These are phyloP conservation scores for Drosophila sechellia DNA, from an alignment of 1,140 invertebrate species.

Conservation along the genomic window DNA sequence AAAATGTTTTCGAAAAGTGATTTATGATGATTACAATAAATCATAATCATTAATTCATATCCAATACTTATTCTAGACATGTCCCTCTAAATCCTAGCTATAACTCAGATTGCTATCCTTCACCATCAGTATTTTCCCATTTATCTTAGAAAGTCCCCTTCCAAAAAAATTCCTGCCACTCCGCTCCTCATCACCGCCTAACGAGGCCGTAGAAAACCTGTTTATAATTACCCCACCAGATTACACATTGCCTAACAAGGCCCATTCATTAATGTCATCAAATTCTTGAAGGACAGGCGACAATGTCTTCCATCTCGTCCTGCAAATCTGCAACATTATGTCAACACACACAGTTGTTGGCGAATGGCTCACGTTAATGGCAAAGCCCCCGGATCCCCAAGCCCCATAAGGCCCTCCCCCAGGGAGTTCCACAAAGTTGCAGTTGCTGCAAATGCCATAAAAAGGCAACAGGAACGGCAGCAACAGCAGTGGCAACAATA, in stretches of 20 bases:
- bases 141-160: slow-evolving; percentile 15
- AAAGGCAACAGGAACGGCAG: slow-evolving; percentile 50
- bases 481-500: slow-evolving; percentile 44
- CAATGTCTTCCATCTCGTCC: slow-evolving; percentile 37
- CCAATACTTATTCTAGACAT: too few species aligned
- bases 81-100: background rate
- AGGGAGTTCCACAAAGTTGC: slow-evolving; percentile 55
- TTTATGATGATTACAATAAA: background rate
- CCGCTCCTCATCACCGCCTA: slow-evolving; percentile 19
- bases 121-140: slow-evolving; percentile 20
- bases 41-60: background rate
- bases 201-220: slow-evolving; percentile 46
- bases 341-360: slow-evolving; percentile 56
- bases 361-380: slow-evolving; percentile 67
- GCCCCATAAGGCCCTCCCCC: background rate
- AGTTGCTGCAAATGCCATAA: slow-evolving; percentile 73
- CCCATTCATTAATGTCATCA: slow-evolving; percentile 76
- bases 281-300: slow-evolving; percentile 56
- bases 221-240: slow-evolving; percentile 71
- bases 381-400: background rate
- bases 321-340: slow-evolving; percentile 70
- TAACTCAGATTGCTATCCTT: slow-evolving; percentile 18
- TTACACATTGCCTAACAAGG: slow-evolving; percentile 70
- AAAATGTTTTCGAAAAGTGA: too few species aligned
- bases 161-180: slow-evolving; percentile 5